These are phyloP conservation scores for Chiloscyllium punctatum DNA, from an alignment of 2,797 vertebrate species.

Conservation along the genomic window DNA sequence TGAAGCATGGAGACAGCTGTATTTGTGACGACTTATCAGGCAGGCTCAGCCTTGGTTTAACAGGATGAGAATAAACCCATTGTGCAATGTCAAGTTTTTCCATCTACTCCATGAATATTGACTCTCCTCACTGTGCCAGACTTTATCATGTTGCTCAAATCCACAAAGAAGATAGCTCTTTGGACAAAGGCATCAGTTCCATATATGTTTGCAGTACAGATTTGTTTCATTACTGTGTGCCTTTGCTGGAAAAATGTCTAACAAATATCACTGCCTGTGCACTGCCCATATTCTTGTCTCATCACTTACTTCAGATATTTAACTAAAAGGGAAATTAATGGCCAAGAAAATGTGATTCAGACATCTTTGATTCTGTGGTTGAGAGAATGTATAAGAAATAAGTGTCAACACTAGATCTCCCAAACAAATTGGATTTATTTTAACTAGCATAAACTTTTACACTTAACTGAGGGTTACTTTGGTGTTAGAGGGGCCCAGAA, in stretches of 20 bases:
- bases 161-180: neutral
- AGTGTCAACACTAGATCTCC: neutral
- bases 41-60: neutral
- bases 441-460: slow-evolving; percentile 21
- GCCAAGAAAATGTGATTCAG: neutral
- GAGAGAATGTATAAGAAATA: neutral
- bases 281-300: neutral
- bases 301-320: neutral
- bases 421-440: slow-evolving; percentile 3
- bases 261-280: neutral
- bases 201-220: neutral
- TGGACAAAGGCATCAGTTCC: neutral
- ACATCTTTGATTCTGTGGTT: neutral
- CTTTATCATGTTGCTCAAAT: neutral
- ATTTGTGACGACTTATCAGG: neutral
- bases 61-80: neutral
- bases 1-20: neutral
- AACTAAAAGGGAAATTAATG: neutral
- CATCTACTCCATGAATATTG: neutral
- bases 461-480: neutral
- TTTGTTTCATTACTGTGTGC: neutral
- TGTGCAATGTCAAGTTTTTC: neutral
- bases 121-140: neutral
- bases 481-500: neutral
- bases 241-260: neutral